phyloP scores from a whole-genome alignment of 1,140 invertebrate species.

The Euglossa dilemma region DNA sequence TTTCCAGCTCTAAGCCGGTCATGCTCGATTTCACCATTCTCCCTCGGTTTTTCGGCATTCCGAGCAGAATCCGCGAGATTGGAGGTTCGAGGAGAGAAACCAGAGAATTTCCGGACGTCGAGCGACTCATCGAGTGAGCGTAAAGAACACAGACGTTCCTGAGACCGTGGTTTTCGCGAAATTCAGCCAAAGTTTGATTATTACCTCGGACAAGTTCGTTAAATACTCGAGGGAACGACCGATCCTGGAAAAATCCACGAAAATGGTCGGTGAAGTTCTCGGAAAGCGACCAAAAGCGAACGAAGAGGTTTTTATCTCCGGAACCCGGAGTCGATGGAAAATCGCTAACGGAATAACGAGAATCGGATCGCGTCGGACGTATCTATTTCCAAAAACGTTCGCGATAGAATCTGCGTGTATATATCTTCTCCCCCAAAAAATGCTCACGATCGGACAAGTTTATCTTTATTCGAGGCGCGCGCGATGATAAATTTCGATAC shows the following conservation, averaged over 20 bases:
- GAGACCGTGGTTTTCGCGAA: constrained; percentile 8
- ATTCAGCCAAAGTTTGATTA: constrained; percentile 43
- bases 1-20: background rate
- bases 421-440: background rate
- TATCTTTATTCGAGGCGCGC: background rate
- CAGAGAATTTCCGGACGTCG: background rate
- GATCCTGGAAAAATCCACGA: no score
- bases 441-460: background rate
- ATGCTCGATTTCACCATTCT: background rate
- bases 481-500: constrained; percentile 20
- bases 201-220: constrained; percentile 46
- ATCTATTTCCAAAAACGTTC: background rate
- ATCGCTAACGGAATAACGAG: no score
- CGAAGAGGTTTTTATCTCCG: no score
- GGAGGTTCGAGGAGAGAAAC: background rate
- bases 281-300: no score
- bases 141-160: constrained; percentile 14
- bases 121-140: constrained; percentile 12
- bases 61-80: background rate
- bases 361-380: no score
- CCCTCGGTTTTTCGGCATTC: background rate
- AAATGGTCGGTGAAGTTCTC: no score
- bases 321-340: no score
- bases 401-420: background rate
- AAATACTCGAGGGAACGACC: constrained; percentile 42